These are phyloP conservation scores for Conus betulinus DNA, from an alignment of 1,140 invertebrate species.

Conservation along the genomic window DNA sequence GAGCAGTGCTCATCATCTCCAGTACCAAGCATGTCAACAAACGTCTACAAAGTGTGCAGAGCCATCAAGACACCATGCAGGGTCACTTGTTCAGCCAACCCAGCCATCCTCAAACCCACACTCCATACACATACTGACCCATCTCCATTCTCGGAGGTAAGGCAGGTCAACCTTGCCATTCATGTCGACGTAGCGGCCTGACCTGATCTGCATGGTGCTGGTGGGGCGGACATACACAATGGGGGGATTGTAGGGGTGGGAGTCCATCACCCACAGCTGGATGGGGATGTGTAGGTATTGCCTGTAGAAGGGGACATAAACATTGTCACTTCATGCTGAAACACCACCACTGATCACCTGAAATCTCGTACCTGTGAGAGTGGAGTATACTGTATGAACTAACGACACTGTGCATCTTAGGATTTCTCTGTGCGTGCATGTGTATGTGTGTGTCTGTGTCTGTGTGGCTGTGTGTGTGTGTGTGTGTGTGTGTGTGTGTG, in stretches of 20 bases:
- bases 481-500: too few species aligned
- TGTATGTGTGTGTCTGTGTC: too few species aligned
- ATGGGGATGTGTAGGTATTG: slow-evolving; percentile 95
- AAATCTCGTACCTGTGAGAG: not conserved
- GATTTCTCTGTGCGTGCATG: not conserved
- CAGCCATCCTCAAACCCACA: too few species aligned
- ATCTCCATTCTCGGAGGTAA: slow-evolving; percentile 96
- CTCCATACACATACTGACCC: slow-evolving; percentile 78
- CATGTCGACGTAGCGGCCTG: slow-evolving; percentile 94
- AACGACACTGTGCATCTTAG: not conserved
- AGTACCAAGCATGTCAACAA: too few species aligned
- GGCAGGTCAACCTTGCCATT: slow-evolving; percentile 98
- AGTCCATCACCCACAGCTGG: slow-evolving; percentile 96
- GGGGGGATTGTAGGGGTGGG: slow-evolving; percentile 97
- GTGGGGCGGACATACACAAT: slow-evolving; percentile 98
- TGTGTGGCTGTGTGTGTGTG: too few species aligned
- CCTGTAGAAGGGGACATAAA: slow-evolving; percentile 76
- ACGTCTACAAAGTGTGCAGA: too few species aligned
- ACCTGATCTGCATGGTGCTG: slow-evolving; percentile 95
- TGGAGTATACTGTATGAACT: not conserved
- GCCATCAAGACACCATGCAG: too few species aligned
- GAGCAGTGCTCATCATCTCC: too few species aligned
- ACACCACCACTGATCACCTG: not conserved
- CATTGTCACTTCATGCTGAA: not conserved
- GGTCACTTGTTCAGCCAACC: too few species aligned